phyloP scores from a whole-genome alignment of 2,888 invertebrate species.

The Xestoiulus laeticollis region DNA sequence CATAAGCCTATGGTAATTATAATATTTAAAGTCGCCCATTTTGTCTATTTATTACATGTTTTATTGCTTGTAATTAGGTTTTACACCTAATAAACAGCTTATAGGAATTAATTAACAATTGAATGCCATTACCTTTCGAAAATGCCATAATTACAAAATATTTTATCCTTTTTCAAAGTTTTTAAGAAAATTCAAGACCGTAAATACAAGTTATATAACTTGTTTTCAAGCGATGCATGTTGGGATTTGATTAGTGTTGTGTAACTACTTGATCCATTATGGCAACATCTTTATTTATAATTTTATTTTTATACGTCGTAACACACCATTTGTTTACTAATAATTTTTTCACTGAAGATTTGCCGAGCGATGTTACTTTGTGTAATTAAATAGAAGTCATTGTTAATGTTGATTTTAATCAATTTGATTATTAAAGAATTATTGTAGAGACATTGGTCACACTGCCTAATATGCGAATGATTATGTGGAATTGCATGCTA shows the following conservation, averaged over 20 bases:
- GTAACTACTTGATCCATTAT: neutral
- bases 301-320: neutral
- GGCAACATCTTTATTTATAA: neutral
- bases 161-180: neutral
- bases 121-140: conserved; percentile 34
- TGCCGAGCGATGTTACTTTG: too few relatives aligned
- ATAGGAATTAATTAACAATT: neutral
- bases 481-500: too few relatives aligned
- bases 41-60: too few relatives aligned
- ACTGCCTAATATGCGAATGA: neutral
- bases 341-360: too few relatives aligned
- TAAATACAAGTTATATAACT: neutral
- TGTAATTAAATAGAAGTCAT: too few relatives aligned
- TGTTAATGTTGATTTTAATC: neutral
- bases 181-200: neutral
- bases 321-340: too few relatives aligned
- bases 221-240: neutral
- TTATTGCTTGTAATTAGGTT: neutral
- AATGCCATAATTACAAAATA: neutral
- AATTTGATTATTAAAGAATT: neutral
- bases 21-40: too few relatives aligned
- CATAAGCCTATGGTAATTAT: neutral
- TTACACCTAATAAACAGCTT: neutral
- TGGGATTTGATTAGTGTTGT: neutral
- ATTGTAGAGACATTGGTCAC: neutral